These are phyloP conservation scores for Drosophila phalerata DNA, from an alignment of 2,888 invertebrate genomes.

Conservation along the genomic window DNA sequence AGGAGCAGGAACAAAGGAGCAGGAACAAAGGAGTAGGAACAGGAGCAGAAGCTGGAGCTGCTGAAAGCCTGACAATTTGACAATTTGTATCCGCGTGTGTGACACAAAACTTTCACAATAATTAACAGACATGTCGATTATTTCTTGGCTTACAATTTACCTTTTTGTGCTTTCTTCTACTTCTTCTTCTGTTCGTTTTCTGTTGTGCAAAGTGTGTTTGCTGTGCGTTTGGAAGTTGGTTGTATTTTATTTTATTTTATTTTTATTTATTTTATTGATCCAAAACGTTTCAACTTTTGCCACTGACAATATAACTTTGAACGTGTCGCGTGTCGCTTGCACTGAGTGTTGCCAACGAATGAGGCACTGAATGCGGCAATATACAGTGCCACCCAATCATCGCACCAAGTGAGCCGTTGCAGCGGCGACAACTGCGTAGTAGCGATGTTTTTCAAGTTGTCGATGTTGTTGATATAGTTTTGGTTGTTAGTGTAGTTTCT, in stretches of 20 bases:
- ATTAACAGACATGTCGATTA: conserved; percentile 81
- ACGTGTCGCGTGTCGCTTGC: conserved; percentile 70
- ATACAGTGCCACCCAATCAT: conserved; percentile 30
- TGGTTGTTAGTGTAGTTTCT: conserved; percentile 6
- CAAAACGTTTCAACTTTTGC: conserved; percentile 69
- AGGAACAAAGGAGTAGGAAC: not conserved
- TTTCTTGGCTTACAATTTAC: conserved; percentile 73
- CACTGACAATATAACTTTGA: conserved; percentile 67
- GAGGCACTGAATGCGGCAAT: conserved; percentile 40
- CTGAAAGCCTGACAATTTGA: conserved; percentile 55
- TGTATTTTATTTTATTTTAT: conserved; percentile 45
- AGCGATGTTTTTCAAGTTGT: conserved; percentile 21
- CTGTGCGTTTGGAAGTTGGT: conserved; percentile 2
- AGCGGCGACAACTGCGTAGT: conserved; percentile 50
- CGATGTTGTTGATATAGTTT: conserved; percentile 19
- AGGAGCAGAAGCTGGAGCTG: conserved; percentile 13
- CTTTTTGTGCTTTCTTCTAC: conserved; percentile 46
- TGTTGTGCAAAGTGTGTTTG: conserved; percentile 7
- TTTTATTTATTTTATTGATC: conserved; percentile 57
- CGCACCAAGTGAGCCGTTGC: conserved; percentile 60
- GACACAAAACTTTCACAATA: conserved; percentile 75
- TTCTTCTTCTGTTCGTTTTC: no score
- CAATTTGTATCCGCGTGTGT: conserved; percentile 58
- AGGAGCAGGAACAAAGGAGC: not conserved
- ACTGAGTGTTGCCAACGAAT: conserved; percentile 67